Percentiles rank a stretch among this genome's conserved stretches.
Conservation (phyloP, 2,113 vertebrate species). For the Boulengeromyrus knoepffleri region DNA sequence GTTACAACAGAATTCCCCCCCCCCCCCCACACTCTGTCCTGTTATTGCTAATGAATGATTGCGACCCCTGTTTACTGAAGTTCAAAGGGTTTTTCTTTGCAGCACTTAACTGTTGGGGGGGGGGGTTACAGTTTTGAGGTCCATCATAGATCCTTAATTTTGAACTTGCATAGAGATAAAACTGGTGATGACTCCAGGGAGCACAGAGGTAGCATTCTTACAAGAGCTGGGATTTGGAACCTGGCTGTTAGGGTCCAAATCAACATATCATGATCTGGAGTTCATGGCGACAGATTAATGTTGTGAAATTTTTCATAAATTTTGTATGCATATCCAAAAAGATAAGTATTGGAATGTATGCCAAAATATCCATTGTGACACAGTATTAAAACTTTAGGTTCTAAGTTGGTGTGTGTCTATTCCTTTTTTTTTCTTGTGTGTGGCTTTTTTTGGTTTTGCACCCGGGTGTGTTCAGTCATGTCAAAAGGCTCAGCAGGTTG, state of each 20-base stretch:
- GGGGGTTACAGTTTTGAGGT: slow-evolving; percentile 2
- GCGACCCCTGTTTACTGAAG: not conserved
- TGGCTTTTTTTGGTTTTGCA: not conserved
- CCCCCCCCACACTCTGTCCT: not conserved
- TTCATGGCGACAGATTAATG: not conserved
- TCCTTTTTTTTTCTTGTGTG: not conserved
- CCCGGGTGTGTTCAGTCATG: not conserved
- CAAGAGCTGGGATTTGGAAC: not conserved
- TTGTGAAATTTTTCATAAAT: not conserved
- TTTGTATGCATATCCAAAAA: not conserved
- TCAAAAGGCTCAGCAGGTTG: not conserved
- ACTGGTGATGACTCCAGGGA: not conserved
- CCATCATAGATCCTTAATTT: not conserved
- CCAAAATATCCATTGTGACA: not conserved
- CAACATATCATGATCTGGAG: not conserved
- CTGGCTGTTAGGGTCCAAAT: not conserved
- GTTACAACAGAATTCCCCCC: not conserved
- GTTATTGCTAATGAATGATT: not conserved
- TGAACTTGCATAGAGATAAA: slow-evolving; percentile 3
- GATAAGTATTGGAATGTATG: not conserved
- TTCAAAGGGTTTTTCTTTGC: not conserved
- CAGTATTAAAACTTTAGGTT: not conserved
- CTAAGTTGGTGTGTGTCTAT: not conserved
- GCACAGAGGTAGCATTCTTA: not conserved
- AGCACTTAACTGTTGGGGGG: not conserved